phyloP scores from a whole-genome alignment of 2,888 invertebrate genomes.

The Charanyca ferruginea region DNA sequence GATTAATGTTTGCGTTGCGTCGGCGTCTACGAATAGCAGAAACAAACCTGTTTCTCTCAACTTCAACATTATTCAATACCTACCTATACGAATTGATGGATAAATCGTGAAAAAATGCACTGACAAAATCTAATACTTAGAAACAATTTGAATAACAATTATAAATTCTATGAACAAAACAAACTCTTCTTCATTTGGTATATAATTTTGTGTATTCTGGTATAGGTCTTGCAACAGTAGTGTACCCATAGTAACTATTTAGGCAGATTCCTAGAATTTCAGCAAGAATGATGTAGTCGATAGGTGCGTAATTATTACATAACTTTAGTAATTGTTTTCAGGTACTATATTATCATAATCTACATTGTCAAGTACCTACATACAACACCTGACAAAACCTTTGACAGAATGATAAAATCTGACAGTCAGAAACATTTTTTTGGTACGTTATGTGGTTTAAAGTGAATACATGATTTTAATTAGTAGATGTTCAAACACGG shows the following conservation, averaged over 20 bases:
- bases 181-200: background rate
- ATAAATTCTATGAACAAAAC: background rate
- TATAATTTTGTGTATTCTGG: background rate
- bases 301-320: background rate
- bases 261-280: slow-evolving; percentile 1
- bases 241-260: background rate
- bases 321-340: background rate
- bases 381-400: background rate
- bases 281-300: background rate
- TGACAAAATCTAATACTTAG: slow-evolving; percentile 1
- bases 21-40: slow-evolving; percentile 36
- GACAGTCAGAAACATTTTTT: slow-evolving; percentile 15
- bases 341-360: background rate
- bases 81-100: slow-evolving; percentile 6
- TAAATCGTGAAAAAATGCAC: background rate
- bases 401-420: background rate
- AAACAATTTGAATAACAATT: background rate
- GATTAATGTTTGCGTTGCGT: slow-evolving; percentile 55
- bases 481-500: slow-evolving; percentile 20
- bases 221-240: background rate
- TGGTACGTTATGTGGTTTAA: slow-evolving; percentile 4
- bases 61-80: slow-evolving; percentile 35
- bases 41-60: slow-evolving; percentile 34
- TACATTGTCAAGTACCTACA: background rate
- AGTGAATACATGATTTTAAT: slow-evolving; percentile 26